Conservation (phyloP, 2,797 vertebrate species). For the Peromyscus attwateri region DNA sequence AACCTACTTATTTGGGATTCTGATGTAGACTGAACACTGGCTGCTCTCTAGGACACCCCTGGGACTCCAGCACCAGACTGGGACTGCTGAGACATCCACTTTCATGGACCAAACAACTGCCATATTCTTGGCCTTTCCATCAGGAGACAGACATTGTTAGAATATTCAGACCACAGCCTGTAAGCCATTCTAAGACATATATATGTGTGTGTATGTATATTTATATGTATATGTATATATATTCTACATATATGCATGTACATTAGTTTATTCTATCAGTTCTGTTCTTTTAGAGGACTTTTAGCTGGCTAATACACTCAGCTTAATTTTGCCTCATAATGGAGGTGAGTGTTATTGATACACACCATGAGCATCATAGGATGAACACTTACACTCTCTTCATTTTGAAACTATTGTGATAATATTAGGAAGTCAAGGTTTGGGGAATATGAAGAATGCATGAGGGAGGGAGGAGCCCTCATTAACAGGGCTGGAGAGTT, state of each 20-base stretch:
- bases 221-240: neutral
- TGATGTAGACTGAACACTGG: neutral
- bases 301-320: too few species aligned
- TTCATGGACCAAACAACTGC: neutral
- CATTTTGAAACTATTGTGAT: neutral
- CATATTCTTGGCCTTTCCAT: neutral
- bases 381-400: neutral
- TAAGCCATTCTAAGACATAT: neutral
- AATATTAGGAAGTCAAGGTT: neutral
- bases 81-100: neutral
- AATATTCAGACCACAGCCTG: neutral
- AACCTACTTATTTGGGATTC: neutral
- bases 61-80: neutral
- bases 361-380: too few species aligned
- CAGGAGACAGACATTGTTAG: neutral
- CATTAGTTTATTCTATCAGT: neutral
- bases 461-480: accelerated
- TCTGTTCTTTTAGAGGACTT: neutral
- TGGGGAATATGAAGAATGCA: neutral
- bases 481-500: too few species aligned
- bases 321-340: neutral
- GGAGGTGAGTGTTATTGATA: neutral
- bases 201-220: neutral
- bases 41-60: neutral
- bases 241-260: neutral